Conservation (phyloP, 2,113 vertebrate genomes). For the Siniperca chuatsi region DNA sequence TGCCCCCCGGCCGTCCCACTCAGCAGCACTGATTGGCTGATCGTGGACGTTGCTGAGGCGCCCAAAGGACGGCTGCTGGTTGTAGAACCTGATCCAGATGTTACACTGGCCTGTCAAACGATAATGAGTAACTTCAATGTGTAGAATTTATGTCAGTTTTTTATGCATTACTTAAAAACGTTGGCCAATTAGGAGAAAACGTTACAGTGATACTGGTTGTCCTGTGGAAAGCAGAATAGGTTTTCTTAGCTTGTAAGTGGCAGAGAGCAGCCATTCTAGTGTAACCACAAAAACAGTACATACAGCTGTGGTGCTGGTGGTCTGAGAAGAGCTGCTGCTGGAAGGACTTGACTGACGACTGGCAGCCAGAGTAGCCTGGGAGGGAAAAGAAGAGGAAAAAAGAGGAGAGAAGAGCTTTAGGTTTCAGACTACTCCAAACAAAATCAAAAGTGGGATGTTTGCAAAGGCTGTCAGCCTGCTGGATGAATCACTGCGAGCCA, state of each 20-base stretch:
- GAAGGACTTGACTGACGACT: conserved; percentile 94
- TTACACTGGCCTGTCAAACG: conserved; percentile 69
- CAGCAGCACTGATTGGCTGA: conserved; percentile 95
- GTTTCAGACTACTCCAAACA: background rate
- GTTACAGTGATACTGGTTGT: background rate
- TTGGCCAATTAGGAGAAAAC: background rate
- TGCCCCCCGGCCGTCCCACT: conserved; percentile 90
- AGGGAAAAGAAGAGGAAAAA: background rate
- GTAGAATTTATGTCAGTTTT: background rate
- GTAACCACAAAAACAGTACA: background rate
- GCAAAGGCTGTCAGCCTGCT: background rate
- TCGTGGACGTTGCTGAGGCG: conserved; percentile 86
- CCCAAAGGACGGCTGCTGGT: conserved; percentile 80
- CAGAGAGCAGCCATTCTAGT: background rate
- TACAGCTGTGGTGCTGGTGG: conserved; percentile 85
- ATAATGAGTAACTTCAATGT: background rate
- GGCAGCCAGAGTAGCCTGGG: conserved; percentile 93
- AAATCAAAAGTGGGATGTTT: background rate
- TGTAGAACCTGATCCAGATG: conserved; percentile 74
- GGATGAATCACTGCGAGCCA: background rate
- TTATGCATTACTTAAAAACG: background rate
- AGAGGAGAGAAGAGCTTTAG: background rate
- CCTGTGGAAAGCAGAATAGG: background rate
- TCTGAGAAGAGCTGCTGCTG: conserved; percentile 89
- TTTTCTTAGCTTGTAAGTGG: background rate